Percentiles rank a stretch among this genome's conserved stretches.
Conservation (phyloP, 2,888 invertebrate species). For the Piscicola geometra region DNA sequence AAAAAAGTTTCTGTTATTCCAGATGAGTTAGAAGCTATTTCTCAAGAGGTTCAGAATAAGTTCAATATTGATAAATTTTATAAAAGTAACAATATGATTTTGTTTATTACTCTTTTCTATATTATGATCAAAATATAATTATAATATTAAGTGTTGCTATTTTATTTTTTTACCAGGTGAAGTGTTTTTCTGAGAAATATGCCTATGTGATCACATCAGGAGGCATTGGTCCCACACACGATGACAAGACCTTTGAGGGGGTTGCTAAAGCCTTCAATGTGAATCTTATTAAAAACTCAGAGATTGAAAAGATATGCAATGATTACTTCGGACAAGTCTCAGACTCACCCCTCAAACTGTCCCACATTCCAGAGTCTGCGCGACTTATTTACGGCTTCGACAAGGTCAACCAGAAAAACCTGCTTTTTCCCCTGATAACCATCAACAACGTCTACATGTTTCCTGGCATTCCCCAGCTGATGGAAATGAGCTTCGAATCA, state of each 20-base stretch:
- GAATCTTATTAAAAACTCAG: constrained; percentile 52
- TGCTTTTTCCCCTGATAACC: constrained; percentile 58
- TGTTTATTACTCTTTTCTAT: neutral
- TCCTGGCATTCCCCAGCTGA: constrained; percentile 66
- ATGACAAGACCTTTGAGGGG: constrained; percentile 70
- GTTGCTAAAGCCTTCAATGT: constrained; percentile 59
- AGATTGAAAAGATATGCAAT: constrained; percentile 54
- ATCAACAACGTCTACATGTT: constrained; percentile 67
- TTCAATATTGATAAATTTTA: neutral
- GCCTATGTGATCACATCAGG: constrained; percentile 71
- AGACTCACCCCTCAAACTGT: constrained; percentile 55
- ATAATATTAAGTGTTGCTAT: too few species aligned
- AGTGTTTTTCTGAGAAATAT: constrained; percentile 61
- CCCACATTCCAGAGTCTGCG: constrained; percentile 57
- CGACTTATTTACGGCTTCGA: constrained; percentile 59
- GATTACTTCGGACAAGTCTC: constrained; percentile 52
- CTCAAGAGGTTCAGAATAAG: constrained; percentile 58
- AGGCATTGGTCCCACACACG: constrained; percentile 74
- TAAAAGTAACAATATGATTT: neutral
- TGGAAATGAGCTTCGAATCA: constrained; percentile 56
- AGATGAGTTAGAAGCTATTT: constrained; percentile 65
- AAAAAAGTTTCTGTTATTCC: constrained; percentile 65
- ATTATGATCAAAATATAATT: neutral
- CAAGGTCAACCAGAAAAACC: constrained; percentile 54
- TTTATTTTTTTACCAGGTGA: constrained; percentile 52